phyloP scores from a whole-genome alignment of 1,140 invertebrate genomes.

The Popillia japonica region DNA sequence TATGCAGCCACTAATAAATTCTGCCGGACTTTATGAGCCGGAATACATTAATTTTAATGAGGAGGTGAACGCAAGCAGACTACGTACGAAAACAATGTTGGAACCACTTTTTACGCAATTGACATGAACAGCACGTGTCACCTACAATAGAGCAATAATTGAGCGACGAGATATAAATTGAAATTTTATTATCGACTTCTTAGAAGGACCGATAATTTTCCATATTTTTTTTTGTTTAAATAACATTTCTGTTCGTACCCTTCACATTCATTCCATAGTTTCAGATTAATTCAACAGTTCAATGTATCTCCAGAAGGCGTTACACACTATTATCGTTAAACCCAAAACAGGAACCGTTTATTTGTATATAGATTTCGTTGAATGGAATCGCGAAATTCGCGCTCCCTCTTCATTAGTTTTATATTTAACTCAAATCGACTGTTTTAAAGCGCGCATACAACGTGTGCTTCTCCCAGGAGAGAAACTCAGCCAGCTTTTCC shows the following conservation, averaged over 20 bases:
- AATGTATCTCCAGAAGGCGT: background rate
- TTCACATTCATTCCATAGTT: background rate
- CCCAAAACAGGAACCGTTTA: background rate
- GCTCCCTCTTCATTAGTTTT: background rate
- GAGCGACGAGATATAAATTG: background rate
- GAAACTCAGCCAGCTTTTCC: no score
- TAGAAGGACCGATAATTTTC: background rate
- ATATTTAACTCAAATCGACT: background rate
- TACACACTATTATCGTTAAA: background rate
- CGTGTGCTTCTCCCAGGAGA: no score
- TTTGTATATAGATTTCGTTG: background rate
- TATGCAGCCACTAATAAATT: conserved; percentile 10
- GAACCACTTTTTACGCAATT: background rate
- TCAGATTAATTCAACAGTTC: background rate
- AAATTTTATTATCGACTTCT: background rate
- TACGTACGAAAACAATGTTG: no score
- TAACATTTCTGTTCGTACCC: no score
- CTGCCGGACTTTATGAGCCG: background rate
- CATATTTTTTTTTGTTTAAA: no score
- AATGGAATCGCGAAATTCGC: background rate
- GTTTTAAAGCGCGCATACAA: background rate
- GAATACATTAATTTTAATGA: conserved; percentile 11
- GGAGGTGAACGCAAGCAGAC: background rate
- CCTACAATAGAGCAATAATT: background rate
- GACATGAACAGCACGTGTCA: background rate